These are phyloP conservation scores for Syngnathus acus DNA, from an alignment of 2,797 vertebrate genomes.

Conservation along the genomic window DNA sequence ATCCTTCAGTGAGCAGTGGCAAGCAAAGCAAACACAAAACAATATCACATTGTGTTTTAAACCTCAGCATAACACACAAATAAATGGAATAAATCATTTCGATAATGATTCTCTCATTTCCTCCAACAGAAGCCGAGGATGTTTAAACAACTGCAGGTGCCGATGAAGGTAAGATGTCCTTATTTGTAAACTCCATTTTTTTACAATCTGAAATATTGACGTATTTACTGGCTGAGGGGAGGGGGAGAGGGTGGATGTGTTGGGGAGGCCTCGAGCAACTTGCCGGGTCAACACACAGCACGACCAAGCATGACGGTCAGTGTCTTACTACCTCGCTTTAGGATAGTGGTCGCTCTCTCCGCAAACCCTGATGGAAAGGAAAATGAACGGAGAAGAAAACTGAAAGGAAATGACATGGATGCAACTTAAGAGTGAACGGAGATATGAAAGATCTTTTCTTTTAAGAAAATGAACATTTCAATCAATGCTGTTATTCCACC, in stretches of 20 bases:
- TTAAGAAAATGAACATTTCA: neutral
- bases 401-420: conserved; percentile 54
- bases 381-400: conserved; percentile 69
- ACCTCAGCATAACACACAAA: neutral
- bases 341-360: conserved; percentile 84
- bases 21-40: conserved; percentile 4
- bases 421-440: conserved; percentile 34
- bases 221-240: neutral
- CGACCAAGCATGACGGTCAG: conserved; percentile 55
- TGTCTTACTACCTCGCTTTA: conserved; percentile 88
- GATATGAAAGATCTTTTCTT: neutral
- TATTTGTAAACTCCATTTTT: neutral
- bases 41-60: neutral
- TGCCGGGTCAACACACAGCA: conserved; percentile 62
- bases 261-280: conserved; percentile 30
- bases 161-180: neutral
- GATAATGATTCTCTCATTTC: neutral
- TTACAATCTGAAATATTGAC: too few species aligned
- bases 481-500: conserved; percentile 8
- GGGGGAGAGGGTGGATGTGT: conserved; percentile 7
- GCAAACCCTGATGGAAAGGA: conserved; percentile 82
- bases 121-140: neutral
- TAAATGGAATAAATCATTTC: neutral
- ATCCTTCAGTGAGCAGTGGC: conserved; percentile 21
- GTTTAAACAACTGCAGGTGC: neutral